Base-by-base conservation (phyloP, 2,797 vertebrate species). In the Epinephelus awoara region DNA sequence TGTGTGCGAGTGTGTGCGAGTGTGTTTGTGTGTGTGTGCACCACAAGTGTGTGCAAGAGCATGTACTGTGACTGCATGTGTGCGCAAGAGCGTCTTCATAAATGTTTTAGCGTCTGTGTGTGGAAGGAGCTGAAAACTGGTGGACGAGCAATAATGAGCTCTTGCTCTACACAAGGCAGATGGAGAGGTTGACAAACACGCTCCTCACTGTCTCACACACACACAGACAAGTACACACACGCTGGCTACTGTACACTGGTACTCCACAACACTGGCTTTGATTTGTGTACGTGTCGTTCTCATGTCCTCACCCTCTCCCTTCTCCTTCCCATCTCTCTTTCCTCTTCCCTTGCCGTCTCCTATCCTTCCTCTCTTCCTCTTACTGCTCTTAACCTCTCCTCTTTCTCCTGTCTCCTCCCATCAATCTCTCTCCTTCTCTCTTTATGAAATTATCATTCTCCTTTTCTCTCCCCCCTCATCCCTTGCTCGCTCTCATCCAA, bases 101-200 rank as follows among this genome's bases (percentile, higher is more conserved):
- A 91, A 90, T 94, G 91, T 91, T 88, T 92, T 84, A 89, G 77
- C 57, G 82, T 81, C 62, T 77, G 49, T 77, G 76, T 85, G 72
- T 78, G 75, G 56, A 79, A 85, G 78, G 80, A 82, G 79, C 80
- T 83, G 84, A 89, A 80, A 88, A 83, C 83, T 85, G 87, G 89
- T 89, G 78, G 84, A 90, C 89, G 79, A 69, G 93, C 93, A 93
- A 80, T 93, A 93, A 94, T 91, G 94, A 95, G 93, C 81, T 82
- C 87, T 85, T 86, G 72, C 82, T 75, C 84, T 85, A 88, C 89
- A 92, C 89, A 25, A 89, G 87, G 89, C 93, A 95, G 94, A 95
- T 94, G 94, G 91, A 91, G 89, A 92, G 88, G 90, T 90, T 93
- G 85, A 92, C 91, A 92, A 87, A 90, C 87, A 86, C 86, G 64